Evolutionary conservation across 2,113 vertebrate species (phyloP).

Genomic region (Potamarius usumacintae): DNA sequence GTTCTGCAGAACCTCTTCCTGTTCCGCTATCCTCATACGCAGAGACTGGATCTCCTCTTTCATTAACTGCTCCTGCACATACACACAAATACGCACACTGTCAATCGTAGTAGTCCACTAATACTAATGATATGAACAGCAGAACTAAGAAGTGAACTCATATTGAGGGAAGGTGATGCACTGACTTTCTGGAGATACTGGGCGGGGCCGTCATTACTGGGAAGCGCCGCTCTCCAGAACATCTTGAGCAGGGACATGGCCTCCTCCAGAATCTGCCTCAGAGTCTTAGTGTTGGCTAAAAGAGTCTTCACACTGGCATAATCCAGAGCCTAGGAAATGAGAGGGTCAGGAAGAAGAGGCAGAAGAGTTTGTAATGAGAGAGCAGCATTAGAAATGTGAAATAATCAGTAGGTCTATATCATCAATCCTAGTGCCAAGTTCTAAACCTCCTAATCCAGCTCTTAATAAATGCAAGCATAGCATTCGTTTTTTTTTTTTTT

Average conservation of each 20-base stretch:
- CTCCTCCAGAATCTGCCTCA: constrained; percentile 82
- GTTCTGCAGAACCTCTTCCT: constrained; percentile 81
- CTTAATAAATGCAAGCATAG: neutral
- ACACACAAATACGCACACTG: neutral
- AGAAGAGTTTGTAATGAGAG: neutral
- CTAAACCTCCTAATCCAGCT: neutral
- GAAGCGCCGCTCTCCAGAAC: constrained; percentile 85
- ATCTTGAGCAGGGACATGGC: constrained; percentile 79
- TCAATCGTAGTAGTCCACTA: neutral
- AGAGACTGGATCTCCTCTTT: constrained; percentile 81
- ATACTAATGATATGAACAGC: neutral
- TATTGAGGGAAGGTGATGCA: neutral
- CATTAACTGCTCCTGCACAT: constrained; percentile 77
- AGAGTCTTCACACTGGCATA: constrained; percentile 67
- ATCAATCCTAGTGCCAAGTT: neutral
- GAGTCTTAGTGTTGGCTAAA: constrained; percentile 72
- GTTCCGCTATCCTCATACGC: constrained; percentile 75
- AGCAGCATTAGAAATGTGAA: neutral
- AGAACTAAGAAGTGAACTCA: neutral
- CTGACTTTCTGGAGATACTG: constrained; percentile 71
- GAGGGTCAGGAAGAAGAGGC: neutral
- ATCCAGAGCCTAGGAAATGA: constrained; percentile 67
- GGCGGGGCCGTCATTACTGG: constrained; percentile 58
- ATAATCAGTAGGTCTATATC: neutral
- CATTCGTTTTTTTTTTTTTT: neutral